Evolutionary conservation across 1,140 invertebrate species (phyloP).

Genomic region (Cephus cinctus): DNA sequence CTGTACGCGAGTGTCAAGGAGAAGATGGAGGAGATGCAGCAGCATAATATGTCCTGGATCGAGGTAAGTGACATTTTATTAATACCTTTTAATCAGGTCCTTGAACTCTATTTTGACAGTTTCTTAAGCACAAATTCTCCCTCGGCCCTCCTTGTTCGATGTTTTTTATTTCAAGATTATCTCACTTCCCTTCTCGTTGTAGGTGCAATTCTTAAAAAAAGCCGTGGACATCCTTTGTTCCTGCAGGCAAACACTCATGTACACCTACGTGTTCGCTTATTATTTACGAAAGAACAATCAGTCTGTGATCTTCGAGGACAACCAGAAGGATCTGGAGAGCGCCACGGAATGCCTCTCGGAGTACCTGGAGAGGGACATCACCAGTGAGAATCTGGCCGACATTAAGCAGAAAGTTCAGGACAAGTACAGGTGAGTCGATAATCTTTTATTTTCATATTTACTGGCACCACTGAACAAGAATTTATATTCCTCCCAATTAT

Average conservation of each 20-base stretch:
- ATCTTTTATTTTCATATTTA: conserved; percentile 7
- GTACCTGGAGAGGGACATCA: conserved; percentile 97
- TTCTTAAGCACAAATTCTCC: neutral
- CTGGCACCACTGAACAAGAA: neutral
- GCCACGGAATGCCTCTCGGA: conserved; percentile 96
- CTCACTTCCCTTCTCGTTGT: conserved; percentile 15
- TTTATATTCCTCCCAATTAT: too few species aligned
- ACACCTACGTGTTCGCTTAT: conserved; percentile 99
- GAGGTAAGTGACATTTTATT: conserved; percentile 69
- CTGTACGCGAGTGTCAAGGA: conserved; percentile 90
- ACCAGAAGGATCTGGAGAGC: conserved; percentile 96
- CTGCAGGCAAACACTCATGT: conserved; percentile 97
- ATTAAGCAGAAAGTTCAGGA: conserved; percentile 99
- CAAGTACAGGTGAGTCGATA: conserved; percentile 82
- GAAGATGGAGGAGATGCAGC: conserved; percentile 99
- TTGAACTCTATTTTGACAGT: neutral
- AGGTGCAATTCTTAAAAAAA: conserved; percentile 96
- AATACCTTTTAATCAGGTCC: conserved; percentile 3
- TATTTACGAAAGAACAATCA: conserved; percentile 98
- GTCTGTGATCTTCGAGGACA: conserved; percentile 98
- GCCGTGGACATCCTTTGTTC: conserved; percentile 97
- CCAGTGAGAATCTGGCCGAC: conserved; percentile 94
- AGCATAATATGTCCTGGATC: conserved; percentile 99
- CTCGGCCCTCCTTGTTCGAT: neutral
- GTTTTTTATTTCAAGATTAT: neutral